Base-by-base conservation (phyloP, 2,797 vertebrate species). In the Thalassophryne amazonica region DNA sequence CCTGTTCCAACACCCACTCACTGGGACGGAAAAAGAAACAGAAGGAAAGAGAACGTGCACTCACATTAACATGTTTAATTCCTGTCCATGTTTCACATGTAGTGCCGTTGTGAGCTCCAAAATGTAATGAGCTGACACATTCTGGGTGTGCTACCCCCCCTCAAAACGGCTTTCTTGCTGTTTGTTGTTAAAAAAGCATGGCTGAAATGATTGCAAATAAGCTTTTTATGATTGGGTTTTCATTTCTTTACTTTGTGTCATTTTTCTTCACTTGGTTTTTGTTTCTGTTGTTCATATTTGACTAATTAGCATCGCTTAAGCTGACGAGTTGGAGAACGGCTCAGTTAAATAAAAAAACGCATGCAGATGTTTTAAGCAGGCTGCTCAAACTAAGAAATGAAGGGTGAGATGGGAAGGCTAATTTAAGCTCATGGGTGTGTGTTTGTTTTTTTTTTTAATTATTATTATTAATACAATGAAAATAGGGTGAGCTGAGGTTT, bases 111-210 rank as follows among this genome's bases (percentile, higher is more conserved):
- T 73, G 61, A 81, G 73, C 74, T 83, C 82, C 74, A 39, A 77
- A 57, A 81, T 83, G 73, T 90, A 78, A 76, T 87, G 78, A 84
- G 85, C 86, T 85, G 90, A 92, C 90, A 88, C 90, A 90, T 91
- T 92, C 87, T 93, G 91, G 90, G 88, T 92, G 91, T 87, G 87
- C 88, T n/a, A n/a, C n/a, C n/a, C n/a, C n/a, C 81, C 83, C 76
- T 81, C 73, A 51, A 71, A 82, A 81, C 60, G 70, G 81, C 80
- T 89, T 85, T 66, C 73, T 81, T 75, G 62, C 69, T 78, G 76
- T 45, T 58, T 42, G 22, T 19, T 48, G 34, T 48, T 41, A 18
- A 11, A 55, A 67, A 83, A 84, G 89, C 90, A 92, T 91, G 90
- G 88, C 90, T 91, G 54, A 74, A 84, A 77, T 75, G 74, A 86